Base-by-base conservation (phyloP, 2,113 vertebrate genomes). In the Megaceryle maxima region DNA sequence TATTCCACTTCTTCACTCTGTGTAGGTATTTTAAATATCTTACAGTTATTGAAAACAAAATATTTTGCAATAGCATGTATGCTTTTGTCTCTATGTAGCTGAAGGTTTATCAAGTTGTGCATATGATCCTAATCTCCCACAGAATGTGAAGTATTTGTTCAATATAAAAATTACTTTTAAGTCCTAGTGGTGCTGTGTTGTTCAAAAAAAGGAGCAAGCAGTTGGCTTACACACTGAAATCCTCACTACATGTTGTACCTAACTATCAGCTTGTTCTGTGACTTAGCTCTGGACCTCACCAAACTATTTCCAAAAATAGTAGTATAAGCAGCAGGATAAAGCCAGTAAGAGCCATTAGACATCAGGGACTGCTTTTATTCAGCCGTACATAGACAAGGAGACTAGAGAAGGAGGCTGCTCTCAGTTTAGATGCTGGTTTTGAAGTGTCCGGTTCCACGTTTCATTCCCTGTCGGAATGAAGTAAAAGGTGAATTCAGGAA, bases 141-240 rank as follows among this genome's bases (percentile, higher is more conserved):
- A 46, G 39, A 84, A 80, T 33, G 10, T 9, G 4, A 74, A 57
- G n/a, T 74, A 64, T 48, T 57, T 69, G 29, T 51, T 63, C 48
- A 64, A 57, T 14, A 14, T 79, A 78, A 56, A 41, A 84, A 66
- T 35, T 2, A 7, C 35, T 56, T 57, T 16, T 64, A 33, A 50
- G n/a, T 92, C 19, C 26, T 5, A 17, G 2, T 60, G 19, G 1
- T 4, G 72, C 4, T 12, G 28, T 33, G 25, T 44, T 35, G 7
- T 0, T 0, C 2, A 41, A 31, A 60, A n/a, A 39, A 21, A 19
- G 7, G 3, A 51, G 20, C 29, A 60, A 39, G 31, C 43, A 43
- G 22, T 18, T 43, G 53, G 18, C 28, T 74, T 22, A 8, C 17
- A 4, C 1, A 6, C 11, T 25, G 43, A 57, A 46, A 9, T 66